Percentiles rank a stretch among this genome's conserved stretches.
Evolutionary conservation across 2,888 invertebrate species (phyloP).

Genomic region (Ectemnius cavifrons): DNA sequence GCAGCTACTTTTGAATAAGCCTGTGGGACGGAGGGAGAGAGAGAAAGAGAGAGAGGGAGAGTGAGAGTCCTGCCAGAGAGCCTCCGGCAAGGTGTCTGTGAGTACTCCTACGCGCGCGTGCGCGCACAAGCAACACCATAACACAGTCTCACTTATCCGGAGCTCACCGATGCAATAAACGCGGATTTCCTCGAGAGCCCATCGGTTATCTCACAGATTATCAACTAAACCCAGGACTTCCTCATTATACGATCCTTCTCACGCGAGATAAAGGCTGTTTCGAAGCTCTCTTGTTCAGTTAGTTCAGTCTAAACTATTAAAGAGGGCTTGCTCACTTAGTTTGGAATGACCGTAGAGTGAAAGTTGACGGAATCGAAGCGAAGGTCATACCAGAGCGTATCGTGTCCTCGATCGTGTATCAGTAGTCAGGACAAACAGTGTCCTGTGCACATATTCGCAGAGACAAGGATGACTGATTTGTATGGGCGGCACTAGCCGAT

Average conservation of each 20-base stretch:
- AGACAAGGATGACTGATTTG: slow-evolving; percentile 32
- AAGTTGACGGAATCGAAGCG: slow-evolving; percentile 49
- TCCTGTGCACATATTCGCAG: slow-evolving; percentile 18
- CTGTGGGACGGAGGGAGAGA: slow-evolving; percentile 9
- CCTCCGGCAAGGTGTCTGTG: slow-evolving; percentile 60
- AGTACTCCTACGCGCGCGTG: slow-evolving; percentile 53
- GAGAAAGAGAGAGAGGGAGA: too few species aligned
- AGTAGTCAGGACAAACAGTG: slow-evolving; percentile 34
- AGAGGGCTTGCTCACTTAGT: too few species aligned
- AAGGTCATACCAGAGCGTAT: slow-evolving; percentile 44
- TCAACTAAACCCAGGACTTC: slow-evolving; percentile 14
- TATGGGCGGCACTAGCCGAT: slow-evolving; percentile 48
- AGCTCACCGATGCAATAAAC: slow-evolving; percentile 6
- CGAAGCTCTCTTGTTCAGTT: too few species aligned
- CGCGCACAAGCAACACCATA: slow-evolving; percentile 38
- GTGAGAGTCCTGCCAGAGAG: slow-evolving; percentile 34
- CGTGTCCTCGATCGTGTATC: slow-evolving; percentile 39
- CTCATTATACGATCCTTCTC: slow-evolving; percentile 18
- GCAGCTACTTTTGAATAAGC: slow-evolving; percentile 64
- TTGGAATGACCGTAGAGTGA: not conserved
- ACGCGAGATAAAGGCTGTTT: not conserved
- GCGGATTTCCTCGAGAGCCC: slow-evolving; percentile 31
- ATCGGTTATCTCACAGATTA: slow-evolving; percentile 33
- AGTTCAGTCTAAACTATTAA: too few species aligned
- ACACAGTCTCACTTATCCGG: too few species aligned